phyloP scores from a whole-genome alignment of 1,140 invertebrate genomes.

The Aphidius gifuensis region DNA sequence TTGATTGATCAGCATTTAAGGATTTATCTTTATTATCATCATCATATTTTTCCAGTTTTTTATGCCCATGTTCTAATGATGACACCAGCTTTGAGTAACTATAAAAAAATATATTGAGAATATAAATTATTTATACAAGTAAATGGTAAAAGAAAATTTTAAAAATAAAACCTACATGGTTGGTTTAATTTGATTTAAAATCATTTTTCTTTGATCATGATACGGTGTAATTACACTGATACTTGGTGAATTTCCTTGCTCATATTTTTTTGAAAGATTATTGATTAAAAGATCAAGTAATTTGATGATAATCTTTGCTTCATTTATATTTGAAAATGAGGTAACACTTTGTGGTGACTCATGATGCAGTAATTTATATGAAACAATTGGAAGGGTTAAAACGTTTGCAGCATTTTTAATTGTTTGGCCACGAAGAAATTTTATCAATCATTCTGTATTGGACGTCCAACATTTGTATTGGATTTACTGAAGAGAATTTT shows the following conservation, averaged over 20 bases:
- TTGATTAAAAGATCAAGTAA: neutral
- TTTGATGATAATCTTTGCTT: conserved; percentile 1
- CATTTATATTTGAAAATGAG: neutral
- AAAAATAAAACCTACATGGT: neutral
- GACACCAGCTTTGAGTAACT: no score
- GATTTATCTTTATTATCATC: neutral
- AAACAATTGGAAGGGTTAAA: conserved; percentile 41
- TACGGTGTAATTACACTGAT: conserved; percentile 4
- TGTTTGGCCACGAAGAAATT: conserved; percentile 72
- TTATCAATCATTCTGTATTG: conserved; percentile 88
- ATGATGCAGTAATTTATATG: conserved; percentile 60
- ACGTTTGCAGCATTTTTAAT: conserved; percentile 54
- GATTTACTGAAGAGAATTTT: conserved; percentile 24
- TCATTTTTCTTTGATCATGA: neutral
- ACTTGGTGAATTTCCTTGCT: neutral
- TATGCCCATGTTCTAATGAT: no score
- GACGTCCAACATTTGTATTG: conserved; percentile 60
- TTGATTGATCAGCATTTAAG: no score
- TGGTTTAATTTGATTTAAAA: no score
- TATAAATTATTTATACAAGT: no score
- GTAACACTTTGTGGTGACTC: conserved; percentile 40
- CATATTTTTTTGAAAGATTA: no score
- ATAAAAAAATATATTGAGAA: no score
- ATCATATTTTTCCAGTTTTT: no score
- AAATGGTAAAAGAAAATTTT: no score